Evolutionary conservation across 1,140 invertebrate genomes (phyloP).

Genomic region (Streblospio benedicti): DNA sequence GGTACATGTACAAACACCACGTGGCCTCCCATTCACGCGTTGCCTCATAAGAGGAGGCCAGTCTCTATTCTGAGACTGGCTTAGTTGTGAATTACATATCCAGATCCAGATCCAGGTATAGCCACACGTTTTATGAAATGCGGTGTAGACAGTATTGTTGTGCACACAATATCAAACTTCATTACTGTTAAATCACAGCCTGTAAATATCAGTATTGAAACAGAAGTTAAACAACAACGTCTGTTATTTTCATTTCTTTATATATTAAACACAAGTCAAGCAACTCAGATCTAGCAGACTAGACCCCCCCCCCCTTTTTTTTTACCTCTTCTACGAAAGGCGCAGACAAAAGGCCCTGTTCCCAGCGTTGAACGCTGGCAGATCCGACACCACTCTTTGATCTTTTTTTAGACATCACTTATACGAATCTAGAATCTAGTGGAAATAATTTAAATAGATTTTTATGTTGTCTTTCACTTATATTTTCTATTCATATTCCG

Average conservation of each 20-base stretch:
- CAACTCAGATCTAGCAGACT: too few relatives aligned
- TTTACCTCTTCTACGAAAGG: slow-evolving; percentile 33
- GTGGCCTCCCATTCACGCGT: too few relatives aligned
- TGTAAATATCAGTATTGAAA: not conserved
- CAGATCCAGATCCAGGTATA: too few relatives aligned
- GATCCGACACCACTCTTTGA: slow-evolving; percentile 30
- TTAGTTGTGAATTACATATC: too few relatives aligned
- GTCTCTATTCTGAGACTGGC: too few relatives aligned
- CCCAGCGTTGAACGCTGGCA: slow-evolving; percentile 30
- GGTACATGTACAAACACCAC: too few relatives aligned
- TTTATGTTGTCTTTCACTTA: too few relatives aligned
- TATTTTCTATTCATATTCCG: too few relatives aligned
- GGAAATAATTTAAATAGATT: too few relatives aligned
- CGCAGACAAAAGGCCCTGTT: slow-evolving; percentile 26
- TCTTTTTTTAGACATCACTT: slow-evolving; percentile 41
- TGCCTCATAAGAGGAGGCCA: too few relatives aligned
- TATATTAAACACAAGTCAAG: not conserved
- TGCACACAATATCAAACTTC: not conserved
- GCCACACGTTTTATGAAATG: too few relatives aligned
- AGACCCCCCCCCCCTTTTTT: not conserved
- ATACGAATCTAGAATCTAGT: too few relatives aligned
- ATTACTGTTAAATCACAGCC: not conserved
- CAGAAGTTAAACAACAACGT: not conserved
- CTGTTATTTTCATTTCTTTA: not conserved
- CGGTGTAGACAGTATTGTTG: slow-evolving; percentile 5